phyloP scores from a whole-genome alignment of 2,888 invertebrate genomes.

The Pollenia labialis region DNA sequence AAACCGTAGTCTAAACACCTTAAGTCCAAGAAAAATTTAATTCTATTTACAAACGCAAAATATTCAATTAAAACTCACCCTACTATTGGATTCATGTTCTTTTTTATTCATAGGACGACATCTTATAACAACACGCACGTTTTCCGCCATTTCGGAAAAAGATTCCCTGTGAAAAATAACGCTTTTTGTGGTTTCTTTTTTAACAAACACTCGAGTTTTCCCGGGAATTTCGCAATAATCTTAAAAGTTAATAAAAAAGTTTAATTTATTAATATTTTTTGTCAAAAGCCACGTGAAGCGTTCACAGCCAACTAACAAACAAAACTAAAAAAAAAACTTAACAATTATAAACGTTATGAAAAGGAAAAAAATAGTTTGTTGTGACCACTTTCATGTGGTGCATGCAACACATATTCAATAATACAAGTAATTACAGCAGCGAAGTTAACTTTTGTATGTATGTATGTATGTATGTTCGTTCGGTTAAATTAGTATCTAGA shows the following conservation, averaged over 20 bases:
- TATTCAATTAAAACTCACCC: constrained; percentile 3
- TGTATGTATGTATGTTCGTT: background rate
- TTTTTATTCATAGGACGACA: constrained; percentile 64
- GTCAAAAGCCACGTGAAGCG: constrained; percentile 9
- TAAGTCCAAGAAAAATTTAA: background rate
- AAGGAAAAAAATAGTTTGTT: constrained; percentile 16
- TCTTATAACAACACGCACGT: constrained; percentile 55
- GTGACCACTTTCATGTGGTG: constrained; percentile 17
- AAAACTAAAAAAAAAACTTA: background rate
- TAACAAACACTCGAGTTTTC: background rate
- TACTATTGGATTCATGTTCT: constrained; percentile 50
- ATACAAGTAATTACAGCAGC: constrained; percentile 22
- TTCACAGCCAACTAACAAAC: constrained; percentile 9
- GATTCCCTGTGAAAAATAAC: background rate
- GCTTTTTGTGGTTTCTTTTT: background rate
- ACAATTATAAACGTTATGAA: background rate
- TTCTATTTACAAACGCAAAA: background rate
- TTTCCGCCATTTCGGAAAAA: constrained; percentile 48
- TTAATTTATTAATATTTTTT: background rate
- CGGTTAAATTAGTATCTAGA: constrained; percentile 14
- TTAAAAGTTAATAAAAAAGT: background rate
- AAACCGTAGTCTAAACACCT: background rate
- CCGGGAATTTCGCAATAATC: too few relatives aligned
- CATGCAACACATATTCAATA: constrained; percentile 36
- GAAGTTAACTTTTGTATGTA: background rate